Evolutionary conservation across 2,797 vertebrate genomes (phyloP), one percentile per base, ranked within the genome.

Genomic region (Siniperca scherzeri): DNA sequence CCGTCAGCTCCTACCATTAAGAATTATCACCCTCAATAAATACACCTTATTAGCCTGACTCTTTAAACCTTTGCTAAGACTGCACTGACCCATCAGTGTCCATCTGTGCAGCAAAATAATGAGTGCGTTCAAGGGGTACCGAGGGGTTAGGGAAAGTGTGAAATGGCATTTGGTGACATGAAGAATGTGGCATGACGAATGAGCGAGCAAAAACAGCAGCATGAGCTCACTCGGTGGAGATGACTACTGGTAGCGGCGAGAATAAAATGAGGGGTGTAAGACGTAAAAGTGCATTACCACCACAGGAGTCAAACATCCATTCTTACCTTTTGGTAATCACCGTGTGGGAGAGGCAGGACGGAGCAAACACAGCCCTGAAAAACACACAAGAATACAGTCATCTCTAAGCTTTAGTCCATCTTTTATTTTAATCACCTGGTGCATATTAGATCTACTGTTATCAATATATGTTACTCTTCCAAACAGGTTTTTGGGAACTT

Each of bases 331-430:
- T 96, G 67, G 95, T 96, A 76, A 97, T 96, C 81, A 95, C 65
- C 50, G 93, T 96, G 91, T 97, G 97, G 73, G 97, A 96, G 78
- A 97, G 92, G 87, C 97, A 97, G n/a, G 97, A 97, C 0, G 96
- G 96, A 30, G 96, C 96, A 67, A 97, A 97, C 50, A 96, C 95
- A 38, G 96, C 96, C 78, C 97, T 97, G 77, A 81, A 91, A 91
- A 77, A 84, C 52, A 91, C 0, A 82, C 27, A 87, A 77, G n/a
- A 84, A 55, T 5, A 53, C 4, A 27, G n/a, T 57, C 36, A 75
- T 53, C 13, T 74, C 14, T 44, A 10, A 0, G 52, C 2, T 48
- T 52, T 7, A 38, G 52, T 70, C 17, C 17, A 61, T 14, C 27
- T 38, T 66, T 67, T 12, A 9, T 3, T 14, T 46, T 3, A 36